Evolutionary conservation across 2,113 vertebrate species (phyloP), one percentile per base, ranked within the genome.

Genomic region (Phylloscopus whistleri): DNA sequence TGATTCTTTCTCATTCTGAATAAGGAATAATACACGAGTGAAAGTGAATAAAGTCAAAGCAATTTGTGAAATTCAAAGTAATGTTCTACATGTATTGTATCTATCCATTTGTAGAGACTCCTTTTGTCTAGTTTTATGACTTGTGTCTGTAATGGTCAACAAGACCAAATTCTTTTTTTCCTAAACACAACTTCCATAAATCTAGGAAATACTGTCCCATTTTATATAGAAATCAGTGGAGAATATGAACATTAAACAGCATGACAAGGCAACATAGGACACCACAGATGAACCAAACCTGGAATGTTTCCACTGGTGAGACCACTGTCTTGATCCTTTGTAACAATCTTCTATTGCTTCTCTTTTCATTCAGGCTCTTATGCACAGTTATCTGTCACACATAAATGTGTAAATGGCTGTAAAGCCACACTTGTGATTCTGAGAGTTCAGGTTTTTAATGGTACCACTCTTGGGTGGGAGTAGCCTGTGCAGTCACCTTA

Each of bases 401-500:
- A 49, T 22, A 43, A 66, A 66, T 20, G 19, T 74, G 16, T 41
- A n/a, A 74, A 56, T 23, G 30, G 44, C 46, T 49, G 19, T 26
- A 59, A 66, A 88, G 6, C 30, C 27, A 64, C 44, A 66, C 23
- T 10, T 73, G 44, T 55, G 37, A 76, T 46, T 85, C 58, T 91
- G 73, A 77, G n/a, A 75, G 14, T 20, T 87, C 33, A 63, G 16
- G n/a, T 43, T 90, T 75, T 68, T 70, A 89, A 63, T 37, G 51
- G 5, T 44, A n/a, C 17, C 12, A 23, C 35, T 87, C 72, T 33
- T 2, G 2, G 48, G 26, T 77, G 60, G 52, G 30, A 78, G 27
- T 24, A 74, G 37, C 37, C 37, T 52, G 77, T 91, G 58, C 74
- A 82, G 31, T 84, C 89, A 93, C 89, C 43, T 89, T 89, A 81